A percentile compares a stretch with the other conserved stretches of the same genome.
These are phyloP conservation scores for Aphelenchoides avenae DNA, from an alignment of 1,140 invertebrate species.

Conservation along the genomic window DNA sequence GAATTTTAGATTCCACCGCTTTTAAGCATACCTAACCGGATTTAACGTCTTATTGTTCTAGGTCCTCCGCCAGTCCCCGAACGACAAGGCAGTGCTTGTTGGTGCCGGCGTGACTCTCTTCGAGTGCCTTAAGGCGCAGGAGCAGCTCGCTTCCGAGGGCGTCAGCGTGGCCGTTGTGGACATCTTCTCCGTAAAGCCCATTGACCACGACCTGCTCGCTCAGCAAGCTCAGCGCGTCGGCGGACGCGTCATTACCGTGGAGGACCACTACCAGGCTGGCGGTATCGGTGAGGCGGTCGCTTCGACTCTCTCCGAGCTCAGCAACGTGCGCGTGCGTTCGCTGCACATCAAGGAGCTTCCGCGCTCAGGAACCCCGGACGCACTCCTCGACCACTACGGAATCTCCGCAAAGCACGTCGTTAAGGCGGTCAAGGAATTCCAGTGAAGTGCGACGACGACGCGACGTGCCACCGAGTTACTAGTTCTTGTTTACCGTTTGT, in stretches of 20 bases:
- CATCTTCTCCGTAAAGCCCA: slow-evolving; percentile 73
- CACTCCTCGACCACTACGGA: slow-evolving; percentile 79
- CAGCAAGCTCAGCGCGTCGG: slow-evolving; percentile 74
- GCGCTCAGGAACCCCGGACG: slow-evolving; percentile 79
- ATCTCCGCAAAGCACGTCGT: slow-evolving; percentile 78
- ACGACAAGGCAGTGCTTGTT: slow-evolving; percentile 78
- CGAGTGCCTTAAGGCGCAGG: slow-evolving; percentile 80
- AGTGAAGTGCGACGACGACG: no score
- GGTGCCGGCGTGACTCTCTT: slow-evolving; percentile 86
- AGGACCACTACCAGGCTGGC: slow-evolving; percentile 92
- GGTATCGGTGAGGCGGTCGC: slow-evolving; percentile 91
- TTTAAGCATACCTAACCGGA: no score
- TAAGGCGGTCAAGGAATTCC: no score
- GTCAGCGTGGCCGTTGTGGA: slow-evolving; percentile 52
- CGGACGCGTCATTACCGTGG: slow-evolving; percentile 81
- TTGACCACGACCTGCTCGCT: slow-evolving; percentile 76
- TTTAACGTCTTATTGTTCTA: slow-evolving; percentile 35
- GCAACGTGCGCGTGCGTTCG: slow-evolving; percentile 73
- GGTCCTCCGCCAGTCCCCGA: slow-evolving; percentile 70
- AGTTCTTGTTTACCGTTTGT: no score
- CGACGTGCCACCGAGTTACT: no score
- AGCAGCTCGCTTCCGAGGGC: slow-evolving; percentile 69
- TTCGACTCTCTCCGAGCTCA: slow-evolving; percentile 71
- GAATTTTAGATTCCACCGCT: slow-evolving; percentile 15
- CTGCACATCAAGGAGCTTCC: slow-evolving; percentile 80